Percentiles rank a stretch among this genome's conserved stretches.
phyloP scores from a whole-genome alignment of 2,888 invertebrate genomes.

The Plebejus melissa region DNA sequence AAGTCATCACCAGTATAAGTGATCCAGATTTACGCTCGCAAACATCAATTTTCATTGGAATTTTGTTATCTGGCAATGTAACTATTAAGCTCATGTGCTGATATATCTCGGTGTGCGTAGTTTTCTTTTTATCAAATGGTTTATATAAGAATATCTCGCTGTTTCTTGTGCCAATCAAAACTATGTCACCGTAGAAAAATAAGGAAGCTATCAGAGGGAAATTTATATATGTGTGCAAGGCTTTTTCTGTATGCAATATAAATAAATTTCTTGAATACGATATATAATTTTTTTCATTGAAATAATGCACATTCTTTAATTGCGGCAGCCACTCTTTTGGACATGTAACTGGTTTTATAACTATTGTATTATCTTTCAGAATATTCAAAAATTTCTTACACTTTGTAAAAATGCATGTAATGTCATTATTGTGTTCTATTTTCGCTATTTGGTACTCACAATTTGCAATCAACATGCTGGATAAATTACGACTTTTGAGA shows the following conservation, averaged over 20 bases:
- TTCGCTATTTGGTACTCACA: slow-evolving; percentile 58
- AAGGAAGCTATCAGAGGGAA: slow-evolving; percentile 61
- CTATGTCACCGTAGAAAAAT: slow-evolving; percentile 62
- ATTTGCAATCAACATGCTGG: slow-evolving; percentile 48
- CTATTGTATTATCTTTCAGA: slow-evolving; percentile 40
- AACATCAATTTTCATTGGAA: slow-evolving; percentile 60
- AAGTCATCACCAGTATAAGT: slow-evolving; percentile 56
- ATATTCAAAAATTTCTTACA: slow-evolving; percentile 58
- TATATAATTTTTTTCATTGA: slow-evolving; percentile 59
- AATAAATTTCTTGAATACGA: slow-evolving; percentile 63
- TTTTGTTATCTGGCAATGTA: slow-evolving; percentile 55
- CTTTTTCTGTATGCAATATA: slow-evolving; percentile 58
- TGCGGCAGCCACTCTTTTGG: slow-evolving; percentile 61
- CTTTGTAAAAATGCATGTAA: slow-evolving; percentile 54
- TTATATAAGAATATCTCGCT: slow-evolving; percentile 61
- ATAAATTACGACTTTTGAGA: slow-evolving; percentile 44
- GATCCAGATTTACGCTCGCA: slow-evolving; percentile 60
- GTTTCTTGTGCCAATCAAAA: slow-evolving; percentile 54
- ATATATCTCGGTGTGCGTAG: slow-evolving; percentile 53
- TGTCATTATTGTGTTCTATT: slow-evolving; percentile 48
- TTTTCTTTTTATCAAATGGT: slow-evolving; percentile 42
- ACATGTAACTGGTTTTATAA: slow-evolving; percentile 46
- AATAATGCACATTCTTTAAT: slow-evolving; percentile 52
- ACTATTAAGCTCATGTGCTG: slow-evolving; percentile 48
- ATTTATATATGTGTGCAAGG: slow-evolving; percentile 59